Evolutionary conservation across 2,113 vertebrate genomes (phyloP).

Genomic region (Oophaga pumilio): DNA sequence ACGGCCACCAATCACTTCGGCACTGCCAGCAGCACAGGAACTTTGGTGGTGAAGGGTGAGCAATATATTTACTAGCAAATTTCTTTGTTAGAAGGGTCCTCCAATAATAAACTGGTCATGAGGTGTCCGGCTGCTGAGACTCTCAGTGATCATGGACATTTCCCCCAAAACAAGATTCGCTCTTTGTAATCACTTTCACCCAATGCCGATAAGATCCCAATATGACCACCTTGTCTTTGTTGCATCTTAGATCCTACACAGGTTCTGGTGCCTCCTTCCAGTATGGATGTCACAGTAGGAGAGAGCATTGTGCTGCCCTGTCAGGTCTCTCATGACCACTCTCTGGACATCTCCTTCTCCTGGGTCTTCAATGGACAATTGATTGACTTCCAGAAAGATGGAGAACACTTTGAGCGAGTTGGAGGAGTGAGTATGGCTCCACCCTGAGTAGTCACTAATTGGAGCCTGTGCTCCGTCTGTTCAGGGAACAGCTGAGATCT

Average conservation of each 20-base stretch:
- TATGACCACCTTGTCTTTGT: background rate
- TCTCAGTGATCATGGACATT: background rate
- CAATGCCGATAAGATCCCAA: background rate
- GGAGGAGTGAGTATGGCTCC: conserved; percentile 88
- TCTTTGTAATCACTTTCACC: background rate
- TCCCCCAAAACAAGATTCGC: background rate
- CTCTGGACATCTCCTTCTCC: conserved; percentile 88
- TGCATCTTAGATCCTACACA: conserved; percentile 82
- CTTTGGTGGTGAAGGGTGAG: conserved; percentile 90
- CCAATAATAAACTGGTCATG: background rate
- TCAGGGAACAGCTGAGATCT: background rate
- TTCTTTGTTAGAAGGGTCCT: too few species aligned
- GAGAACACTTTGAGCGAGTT: conserved; percentile 94
- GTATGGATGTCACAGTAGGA: conserved; percentile 92
- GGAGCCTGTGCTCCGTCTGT: background rate
- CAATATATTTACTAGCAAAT: background rate
- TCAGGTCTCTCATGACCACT: conserved; percentile 91
- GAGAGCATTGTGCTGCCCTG: conserved; percentile 95
- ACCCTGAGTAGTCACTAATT: background rate
- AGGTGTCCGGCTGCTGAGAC: background rate
- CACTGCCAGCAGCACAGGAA: conserved; percentile 89
- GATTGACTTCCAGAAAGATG: conserved; percentile 92
- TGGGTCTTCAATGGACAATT: conserved; percentile 95
- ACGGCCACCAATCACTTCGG: conserved; percentile 92
- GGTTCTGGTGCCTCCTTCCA: conserved; percentile 86